phyloP scores from a whole-genome alignment of 2,113 vertebrate genomes.

The Balaenoptera acutorostrata region DNA sequence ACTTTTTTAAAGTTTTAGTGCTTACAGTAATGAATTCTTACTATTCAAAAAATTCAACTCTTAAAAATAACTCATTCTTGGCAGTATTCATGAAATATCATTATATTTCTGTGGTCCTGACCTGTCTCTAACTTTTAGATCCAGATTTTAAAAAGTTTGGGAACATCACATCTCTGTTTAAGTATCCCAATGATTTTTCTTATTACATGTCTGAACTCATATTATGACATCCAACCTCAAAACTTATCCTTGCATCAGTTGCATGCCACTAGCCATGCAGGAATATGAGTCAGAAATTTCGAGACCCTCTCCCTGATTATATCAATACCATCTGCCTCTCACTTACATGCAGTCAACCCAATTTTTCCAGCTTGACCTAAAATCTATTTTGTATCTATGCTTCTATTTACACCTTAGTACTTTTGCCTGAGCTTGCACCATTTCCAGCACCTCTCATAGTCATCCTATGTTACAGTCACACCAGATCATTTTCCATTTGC shows the following conservation, averaged over 20 bases:
- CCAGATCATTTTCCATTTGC: not conserved
- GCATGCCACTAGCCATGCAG: fast-evolving
- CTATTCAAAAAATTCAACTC: not conserved
- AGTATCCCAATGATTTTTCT: not conserved
- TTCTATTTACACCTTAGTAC: not conserved
- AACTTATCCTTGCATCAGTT: not conserved
- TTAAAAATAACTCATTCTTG: conserved; percentile 17
- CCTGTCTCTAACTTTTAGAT: not conserved
- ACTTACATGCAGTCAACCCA: not conserved
- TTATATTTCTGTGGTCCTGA: not conserved
- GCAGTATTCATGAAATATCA: not conserved
- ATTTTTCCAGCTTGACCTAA: not conserved
- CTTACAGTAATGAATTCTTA: not conserved
- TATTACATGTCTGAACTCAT: not conserved
- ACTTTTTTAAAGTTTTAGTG: not conserved
- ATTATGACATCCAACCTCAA: not conserved
- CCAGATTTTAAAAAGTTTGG: not conserved
- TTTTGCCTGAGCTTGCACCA: not conserved
- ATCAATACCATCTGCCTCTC: not conserved
- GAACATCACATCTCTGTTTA: not conserved
- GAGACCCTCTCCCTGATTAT: not conserved
- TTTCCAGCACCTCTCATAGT: not conserved
- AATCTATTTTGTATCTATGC: not conserved
- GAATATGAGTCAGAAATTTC: not conserved
- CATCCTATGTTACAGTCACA: not conserved